Conservation (phyloP, 1,140 invertebrate species). For the Zaprionus capensis region DNA sequence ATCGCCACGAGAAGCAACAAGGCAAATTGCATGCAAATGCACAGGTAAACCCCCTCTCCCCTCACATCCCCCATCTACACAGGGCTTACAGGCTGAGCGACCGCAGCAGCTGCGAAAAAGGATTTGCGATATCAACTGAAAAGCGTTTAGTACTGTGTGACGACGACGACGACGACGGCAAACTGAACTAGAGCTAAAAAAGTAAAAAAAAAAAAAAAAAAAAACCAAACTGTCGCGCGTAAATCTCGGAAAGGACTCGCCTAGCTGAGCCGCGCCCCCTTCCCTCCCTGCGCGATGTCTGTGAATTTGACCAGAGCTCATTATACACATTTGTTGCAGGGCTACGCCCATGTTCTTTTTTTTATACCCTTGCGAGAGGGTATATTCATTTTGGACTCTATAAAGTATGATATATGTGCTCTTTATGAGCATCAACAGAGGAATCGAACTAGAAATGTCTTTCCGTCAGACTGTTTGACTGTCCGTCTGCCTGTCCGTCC, state of each 20-base stretch:
- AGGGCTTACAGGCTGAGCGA: constrained; percentile 1
- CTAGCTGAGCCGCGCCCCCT: not conserved
- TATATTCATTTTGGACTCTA: too few relatives aligned
- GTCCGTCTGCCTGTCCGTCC: too few relatives aligned
- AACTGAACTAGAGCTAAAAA: not conserved
- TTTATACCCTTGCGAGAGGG: not conserved
- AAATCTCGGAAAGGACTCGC: constrained; percentile 60
- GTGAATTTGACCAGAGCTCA: constrained; percentile 72
- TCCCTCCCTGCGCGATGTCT: not conserved
- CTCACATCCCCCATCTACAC: not conserved
- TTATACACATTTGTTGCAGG: constrained; percentile 82
- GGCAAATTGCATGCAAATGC: constrained; percentile 60
- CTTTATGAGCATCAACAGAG: too few relatives aligned
- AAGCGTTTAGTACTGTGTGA: constrained; percentile 58
- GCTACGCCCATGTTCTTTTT: constrained; percentile 21
- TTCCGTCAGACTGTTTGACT: too few relatives aligned
- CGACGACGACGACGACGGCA: too few relatives aligned
- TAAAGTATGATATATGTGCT: too few relatives aligned
- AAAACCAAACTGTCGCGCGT: constrained; percentile 67
- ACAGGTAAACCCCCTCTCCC: not conserved
- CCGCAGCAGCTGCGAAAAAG: constrained; percentile 62
- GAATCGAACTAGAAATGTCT: too few relatives aligned
- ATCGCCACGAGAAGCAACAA: not conserved
- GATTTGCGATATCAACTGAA: constrained; percentile 78
- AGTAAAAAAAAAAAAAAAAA: not conserved